Conservation (phyloP, 23 tunicate genomes). For the Halocynthia aurantium region DNA sequence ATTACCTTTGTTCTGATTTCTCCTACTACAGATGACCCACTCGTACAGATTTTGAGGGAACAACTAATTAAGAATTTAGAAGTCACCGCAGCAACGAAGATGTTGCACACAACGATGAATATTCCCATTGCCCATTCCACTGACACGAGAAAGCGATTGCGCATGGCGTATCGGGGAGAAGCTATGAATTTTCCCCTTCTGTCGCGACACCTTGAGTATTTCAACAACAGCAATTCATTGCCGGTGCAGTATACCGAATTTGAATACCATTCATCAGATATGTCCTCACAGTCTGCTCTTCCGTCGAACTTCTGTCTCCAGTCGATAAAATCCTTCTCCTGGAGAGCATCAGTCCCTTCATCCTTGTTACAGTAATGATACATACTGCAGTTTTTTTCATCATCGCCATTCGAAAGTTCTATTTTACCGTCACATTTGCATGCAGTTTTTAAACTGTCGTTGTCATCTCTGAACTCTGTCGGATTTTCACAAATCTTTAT, state of each 20-base stretch:
- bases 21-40: background rate
- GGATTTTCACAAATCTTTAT: too few relatives aligned
- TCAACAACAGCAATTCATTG: too few relatives aligned
- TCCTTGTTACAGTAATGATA: background rate
- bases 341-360: background rate
- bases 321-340: background rate
- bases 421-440: background rate
- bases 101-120: conserved; percentile 3
- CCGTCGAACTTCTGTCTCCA: conserved; percentile 6
- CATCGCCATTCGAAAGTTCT: background rate
- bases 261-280: conserved; percentile 7
- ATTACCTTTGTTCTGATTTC: background rate
- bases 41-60: background rate
- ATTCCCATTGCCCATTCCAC: conserved; percentile 18
- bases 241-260: background rate
- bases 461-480: background rate
- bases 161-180: conserved; percentile 12
- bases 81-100: background rate
- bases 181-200: background rate
- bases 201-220: too few relatives aligned
- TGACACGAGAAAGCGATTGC: background rate
- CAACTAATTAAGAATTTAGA: background rate
- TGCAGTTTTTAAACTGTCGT: background rate
- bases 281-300: conserved; percentile 1
- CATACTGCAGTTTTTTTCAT: conserved; percentile 1